Base-by-base conservation (phyloP, 2,797 vertebrate species). In the Typhlichthys subterraneus region DNA sequence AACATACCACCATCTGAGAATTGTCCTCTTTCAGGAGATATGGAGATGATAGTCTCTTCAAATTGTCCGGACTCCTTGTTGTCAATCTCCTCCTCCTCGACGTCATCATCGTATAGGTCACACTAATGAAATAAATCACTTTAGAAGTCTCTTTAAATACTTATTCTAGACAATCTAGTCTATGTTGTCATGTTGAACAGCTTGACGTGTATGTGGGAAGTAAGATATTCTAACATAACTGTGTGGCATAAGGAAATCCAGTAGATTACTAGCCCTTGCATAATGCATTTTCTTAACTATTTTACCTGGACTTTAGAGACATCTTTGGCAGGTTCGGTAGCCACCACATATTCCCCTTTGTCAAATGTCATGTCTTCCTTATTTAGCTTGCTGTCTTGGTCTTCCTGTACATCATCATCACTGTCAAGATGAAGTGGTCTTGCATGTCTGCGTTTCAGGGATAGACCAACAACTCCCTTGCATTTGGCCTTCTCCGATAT, bases 341-440 rank as follows among this genome's bases (percentile, higher is more conserved):
- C 86, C 0, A 86, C 85, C 50, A 78, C 67, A 47, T 85, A 88
- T 31, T 90, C 77, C 0, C 90, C 88, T 76, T 91, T 91, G 19
- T 81, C 86, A 50, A 89, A 87, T 2, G 61, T 84, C 0, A 9
- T 29, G 42, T 80, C 75, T 53, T 82, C 68, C 69, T 74, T 73
- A 59, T 73, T 63, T 59, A 91, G 87, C 23, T 88, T 90, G 3
- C 76, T 55, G 23, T 92, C 92, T 53, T 93, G 93, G 17, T 93
- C 94, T 2, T 93, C 93, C 14, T 90, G 72, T n/a, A 95, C 94
- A 47, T 96, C 94, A 12, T 94, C 95, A 5, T 96, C 96, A 0
- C 96, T 98, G 82, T 99, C 97, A 0, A 99, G 94, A 63, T 92
- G 92, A 57, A 95, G 77, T 0, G 96, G 96, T 79, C 96, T 92